phyloP scores from a whole-genome alignment of 2,797 vertebrate species.

The Hephaestus fuliginosus region DNA sequence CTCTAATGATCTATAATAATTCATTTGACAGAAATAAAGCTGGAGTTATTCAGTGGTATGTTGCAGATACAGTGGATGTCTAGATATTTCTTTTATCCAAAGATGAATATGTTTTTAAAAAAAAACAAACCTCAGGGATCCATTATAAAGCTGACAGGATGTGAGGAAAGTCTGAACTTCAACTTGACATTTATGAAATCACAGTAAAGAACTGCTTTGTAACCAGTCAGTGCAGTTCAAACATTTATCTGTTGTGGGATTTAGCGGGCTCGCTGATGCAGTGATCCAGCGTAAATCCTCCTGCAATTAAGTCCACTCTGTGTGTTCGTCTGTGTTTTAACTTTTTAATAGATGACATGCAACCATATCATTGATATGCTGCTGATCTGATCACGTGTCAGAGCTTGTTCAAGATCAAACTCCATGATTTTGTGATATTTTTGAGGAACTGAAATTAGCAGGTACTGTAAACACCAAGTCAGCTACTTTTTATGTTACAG shows the following conservation, averaged over 20 bases:
- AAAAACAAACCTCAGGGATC: background rate
- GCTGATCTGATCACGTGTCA: background rate
- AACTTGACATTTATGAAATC: slow-evolving; percentile 17
- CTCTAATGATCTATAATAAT: no score
- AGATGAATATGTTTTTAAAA: slow-evolving; percentile 4
- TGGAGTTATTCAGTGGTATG: background rate
- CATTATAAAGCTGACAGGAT: background rate
- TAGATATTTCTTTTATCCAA: background rate
- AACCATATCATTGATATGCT: background rate
- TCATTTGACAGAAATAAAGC: background rate
- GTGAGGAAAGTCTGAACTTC: slow-evolving; percentile 8
- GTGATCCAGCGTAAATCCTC: background rate
- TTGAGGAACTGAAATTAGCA: background rate
- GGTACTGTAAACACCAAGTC: background rate
- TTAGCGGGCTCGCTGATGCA: background rate
- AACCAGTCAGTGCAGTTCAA: background rate
- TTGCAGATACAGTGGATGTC: background rate
- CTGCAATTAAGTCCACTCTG: background rate
- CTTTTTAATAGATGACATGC: background rate
- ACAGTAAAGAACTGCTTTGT: background rate
- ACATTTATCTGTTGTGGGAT: background rate
- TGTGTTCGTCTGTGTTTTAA: background rate
- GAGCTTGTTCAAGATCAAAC: background rate
- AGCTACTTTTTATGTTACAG: no score
- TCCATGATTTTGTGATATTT: background rate